Percentiles rank a stretch among this genome's conserved stretches.
These are phyloP conservation scores for Fistularia commersonii DNA, from an alignment of 2,797 vertebrate species.

Conservation along the genomic window DNA sequence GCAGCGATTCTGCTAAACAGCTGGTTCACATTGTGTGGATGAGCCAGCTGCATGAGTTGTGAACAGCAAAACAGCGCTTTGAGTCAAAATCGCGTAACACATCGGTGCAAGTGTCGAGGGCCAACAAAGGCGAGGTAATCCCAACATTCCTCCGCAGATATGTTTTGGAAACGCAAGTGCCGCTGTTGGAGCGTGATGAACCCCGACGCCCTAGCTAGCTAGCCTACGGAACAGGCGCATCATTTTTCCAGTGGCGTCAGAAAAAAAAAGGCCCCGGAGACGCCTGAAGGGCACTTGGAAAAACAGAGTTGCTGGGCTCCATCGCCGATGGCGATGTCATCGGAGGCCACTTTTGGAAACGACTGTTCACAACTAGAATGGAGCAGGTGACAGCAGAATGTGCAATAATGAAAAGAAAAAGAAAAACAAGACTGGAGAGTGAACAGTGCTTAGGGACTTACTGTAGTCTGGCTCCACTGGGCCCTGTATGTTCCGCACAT, in stretches of 20 bases:
- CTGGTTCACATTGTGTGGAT: conserved; percentile 22
- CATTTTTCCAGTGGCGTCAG: conserved; percentile 52
- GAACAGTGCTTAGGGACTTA: conserved; percentile 49
- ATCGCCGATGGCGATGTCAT: conserved; percentile 52
- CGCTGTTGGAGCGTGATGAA: conserved; percentile 19
- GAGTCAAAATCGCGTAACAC: conserved; percentile 14
- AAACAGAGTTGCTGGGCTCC: conserved; percentile 33
- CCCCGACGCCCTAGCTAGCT: conserved; percentile 28
- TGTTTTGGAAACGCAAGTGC: conserved; percentile 26
- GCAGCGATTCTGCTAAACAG: conserved; percentile 14
- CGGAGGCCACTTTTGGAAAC: conserved; percentile 48
- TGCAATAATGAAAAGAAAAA: conserved; percentile 36
- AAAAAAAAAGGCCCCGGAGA: conserved; percentile 24
- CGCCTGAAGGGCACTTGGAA: conserved; percentile 41
- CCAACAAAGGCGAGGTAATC: conserved; percentile 1
- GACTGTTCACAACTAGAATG: conserved; percentile 37
- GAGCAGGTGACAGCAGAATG: conserved; percentile 55
- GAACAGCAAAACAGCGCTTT: conserved; percentile 20
- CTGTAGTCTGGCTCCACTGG: conserved; percentile 48
- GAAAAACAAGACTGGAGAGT: conserved; percentile 9
- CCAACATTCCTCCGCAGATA: conserved; percentile 13
- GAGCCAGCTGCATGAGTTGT: conserved; percentile 13
- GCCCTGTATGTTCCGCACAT: conserved; percentile 59
- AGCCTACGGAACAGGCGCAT: conserved; percentile 49
- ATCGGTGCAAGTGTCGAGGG: conserved; percentile 7